Conservation (phyloP, 2,113 vertebrate species). For the Bubalus kerabau region DNA sequence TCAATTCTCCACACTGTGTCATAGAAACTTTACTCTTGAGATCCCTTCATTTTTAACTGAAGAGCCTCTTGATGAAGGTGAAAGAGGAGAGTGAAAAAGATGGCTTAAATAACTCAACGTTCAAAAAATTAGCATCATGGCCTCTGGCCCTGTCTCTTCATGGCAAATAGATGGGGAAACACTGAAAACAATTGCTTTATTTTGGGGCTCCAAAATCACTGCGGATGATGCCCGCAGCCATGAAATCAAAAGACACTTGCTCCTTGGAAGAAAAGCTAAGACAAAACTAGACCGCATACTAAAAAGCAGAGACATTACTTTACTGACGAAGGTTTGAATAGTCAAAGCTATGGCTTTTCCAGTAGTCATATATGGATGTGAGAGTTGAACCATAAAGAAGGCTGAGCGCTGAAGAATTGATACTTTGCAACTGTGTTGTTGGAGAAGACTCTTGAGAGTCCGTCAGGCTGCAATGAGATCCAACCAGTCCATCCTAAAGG, state of each 20-base stretch:
- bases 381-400: neutral
- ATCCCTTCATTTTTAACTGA: neutral
- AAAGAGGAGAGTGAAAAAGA: neutral
- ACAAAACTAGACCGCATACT: neutral
- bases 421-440: neutral
- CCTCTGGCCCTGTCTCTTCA: neutral
- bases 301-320: neutral
- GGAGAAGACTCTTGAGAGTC: neutral
- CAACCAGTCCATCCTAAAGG: neutral
- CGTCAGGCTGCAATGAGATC: neutral
- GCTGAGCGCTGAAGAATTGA: accelerated
- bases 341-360: neutral
- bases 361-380: neutral
- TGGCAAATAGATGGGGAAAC: neutral
- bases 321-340: accelerated
- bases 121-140: neutral
- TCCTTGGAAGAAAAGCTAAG: neutral
- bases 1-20: neutral
- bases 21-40: neutral
- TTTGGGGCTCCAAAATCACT: neutral
- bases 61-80: neutral
- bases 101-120: neutral
- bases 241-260: neutral
- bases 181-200: neutral
- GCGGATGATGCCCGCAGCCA: neutral